Base-by-base conservation (phyloP, 2,113 vertebrate genomes). In the Montifringilla adamsi region DNA sequence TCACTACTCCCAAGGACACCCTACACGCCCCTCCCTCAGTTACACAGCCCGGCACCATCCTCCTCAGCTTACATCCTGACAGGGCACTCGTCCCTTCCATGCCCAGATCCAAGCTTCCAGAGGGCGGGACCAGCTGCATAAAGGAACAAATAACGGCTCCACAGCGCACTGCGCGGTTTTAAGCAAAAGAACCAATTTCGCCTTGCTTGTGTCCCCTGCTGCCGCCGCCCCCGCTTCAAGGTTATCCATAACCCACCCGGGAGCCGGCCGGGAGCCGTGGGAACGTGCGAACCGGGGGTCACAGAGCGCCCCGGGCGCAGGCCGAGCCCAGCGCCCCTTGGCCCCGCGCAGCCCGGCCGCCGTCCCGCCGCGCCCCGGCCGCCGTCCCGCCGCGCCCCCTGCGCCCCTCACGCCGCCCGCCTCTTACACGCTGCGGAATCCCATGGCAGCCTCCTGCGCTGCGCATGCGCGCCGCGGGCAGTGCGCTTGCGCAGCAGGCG, bases 241-340 rank as follows among this genome's bases (percentile, higher is more conserved):
- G 91, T 84, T 90, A 90, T 22, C 60, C 43, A 16, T 7, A 19
- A 26, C 39, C 39, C 28, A 10, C 23, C 31, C 44, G 21, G 35
- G 4, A 19, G 12, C 18, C 43, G 10, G 28, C 8, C 52, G 22
- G 30, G 8, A 24, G 21, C 21, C 21, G 8, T 24, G 3, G 13
- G 2, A 11, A 27, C 2, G 14, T 9, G 23, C 15, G 5, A 0
- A 2, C 5, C 16, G 8, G 4, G 2, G 4, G 6, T 12, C 15
- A 3, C 8, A 7, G 3, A 18, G 27, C 43, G 6, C 6, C n/a
- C 30, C 60, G 3, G 5, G 16, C 28, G 7, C 41, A 11, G 15
- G 13, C 2, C 1, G n/a, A 8, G 8, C 37, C 23, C 16, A 5
- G 18, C 46, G 21, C 33, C 55, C 53, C 17, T 9, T 15, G 1